Evolutionary conservation across 2,113 vertebrate species (phyloP), one percentile per base, ranked within the genome.

Genomic region (Vicugna pacos): DNA sequence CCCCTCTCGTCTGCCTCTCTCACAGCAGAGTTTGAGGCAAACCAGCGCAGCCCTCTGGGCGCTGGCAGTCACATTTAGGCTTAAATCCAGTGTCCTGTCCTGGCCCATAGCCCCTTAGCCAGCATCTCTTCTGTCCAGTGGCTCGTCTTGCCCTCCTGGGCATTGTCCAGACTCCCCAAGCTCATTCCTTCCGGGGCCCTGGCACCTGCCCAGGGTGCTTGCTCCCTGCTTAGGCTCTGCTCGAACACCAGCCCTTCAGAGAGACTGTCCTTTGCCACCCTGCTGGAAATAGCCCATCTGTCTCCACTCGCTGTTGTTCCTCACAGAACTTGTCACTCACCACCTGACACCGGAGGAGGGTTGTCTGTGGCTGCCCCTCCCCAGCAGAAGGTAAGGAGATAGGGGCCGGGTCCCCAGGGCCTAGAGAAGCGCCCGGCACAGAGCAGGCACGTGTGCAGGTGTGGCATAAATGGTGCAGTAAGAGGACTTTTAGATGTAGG

Each of bases 401-500:
- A 0, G 24, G 24, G 50, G 56, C 35, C 8, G 13, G 4, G 16
- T 84, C 30, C 70, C 50, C 17, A 30, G 26, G 9, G 73, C 48
- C 24, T 54, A 14, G 12, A 54, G 26, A 42, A 28, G 26, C 72
- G 6, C 42, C 81, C 5, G 81, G 62, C 26, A 50, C 65, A 26
- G 50, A 60, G 62, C 14, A 30, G 67, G 52, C 14, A 35, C 14
- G 46, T 16, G 13, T 6, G 5, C 8, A 22, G 11, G 0, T 28
- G 5, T 5, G 0, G 24, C 32, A 22, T 5, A 11, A 9, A 26
- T 11, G 24, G 16, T n/a, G 35, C 11, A 4, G 38, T 35, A 5
- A 3, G 50, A 54, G n/a, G 13, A 2, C 1, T 0, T 35, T 10
- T 0, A 14, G 28, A 22, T 7, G 3, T 14, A 4, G 42, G 32